Evolutionary conservation across 1,140 invertebrate species (phyloP), one percentile per base, ranked within the genome.

Genomic region (Chrysoperla carnea): DNA sequence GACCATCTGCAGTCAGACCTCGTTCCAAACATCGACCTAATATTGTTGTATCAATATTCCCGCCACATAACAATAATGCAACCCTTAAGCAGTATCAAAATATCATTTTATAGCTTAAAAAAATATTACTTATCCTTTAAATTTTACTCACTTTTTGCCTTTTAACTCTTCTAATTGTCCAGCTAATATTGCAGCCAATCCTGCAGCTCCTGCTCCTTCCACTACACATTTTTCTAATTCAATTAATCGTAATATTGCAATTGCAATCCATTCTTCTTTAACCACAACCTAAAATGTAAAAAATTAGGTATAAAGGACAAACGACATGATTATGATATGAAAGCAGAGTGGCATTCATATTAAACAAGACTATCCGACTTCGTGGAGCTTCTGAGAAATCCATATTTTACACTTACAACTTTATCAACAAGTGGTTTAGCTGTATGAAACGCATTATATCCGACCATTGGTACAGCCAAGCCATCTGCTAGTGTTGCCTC

Each of bases 161-260:
- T 72, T 72, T 0, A 93, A 66, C 50, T 94, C 87, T 23, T 85
- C 78, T 14, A 93, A 59, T 38, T 84, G 70, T 7, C 84, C 85
- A 1, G 82, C 73, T 42, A 94, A 66, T 53, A 94, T 78, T 6
- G 88, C 88, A 0, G 89, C 90, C 4, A 95, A 61, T 1, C 84
- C 86, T 9, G 77, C 73, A 0, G 89, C 91, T 1, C 90, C 91
- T 1, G 86, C 90, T 1, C 86, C 91, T 61, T 95, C 91, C 1
- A 94, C 87, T 2, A 95, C 87, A 48, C 83, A 85, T 59, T 95
- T 94, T 60, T 93, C 89, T 43, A 80, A 69, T 61, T 95, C 90
- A 4, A 92, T 73, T 37, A 94, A 60, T 13, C 84, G 70, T 29
- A 94, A 60, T 46, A 95, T 93, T 4, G 88, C 76, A 47, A 92